Evolutionary conservation across 2,797 vertebrate genomes (phyloP).

Genomic region (Sebastes matsubarae): DNA sequence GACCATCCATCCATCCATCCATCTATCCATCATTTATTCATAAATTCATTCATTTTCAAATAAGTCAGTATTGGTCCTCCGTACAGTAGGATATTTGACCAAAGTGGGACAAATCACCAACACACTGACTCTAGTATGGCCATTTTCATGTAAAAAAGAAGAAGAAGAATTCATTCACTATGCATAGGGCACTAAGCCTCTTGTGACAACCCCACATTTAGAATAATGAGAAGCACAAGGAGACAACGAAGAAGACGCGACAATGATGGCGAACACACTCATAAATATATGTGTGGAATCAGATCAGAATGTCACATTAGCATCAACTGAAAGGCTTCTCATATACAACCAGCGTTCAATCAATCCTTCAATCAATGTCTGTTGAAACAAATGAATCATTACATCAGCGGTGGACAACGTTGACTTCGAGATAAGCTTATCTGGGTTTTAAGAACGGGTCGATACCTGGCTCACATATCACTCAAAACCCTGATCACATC

Average conservation of each 20-base stretch:
- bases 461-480: constrained; percentile 6
- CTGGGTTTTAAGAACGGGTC: constrained; percentile 8
- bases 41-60: neutral
- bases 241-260: neutral
- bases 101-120: neutral
- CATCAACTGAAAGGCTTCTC: constrained; percentile 36
- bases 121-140: too few species aligned
- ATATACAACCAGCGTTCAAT: constrained; percentile 13
- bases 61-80: neutral
- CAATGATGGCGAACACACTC: neutral
- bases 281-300: neutral
- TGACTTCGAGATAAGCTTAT: constrained; percentile 28
- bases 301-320: constrained; percentile 53
- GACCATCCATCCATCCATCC: too few species aligned
- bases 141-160: neutral
- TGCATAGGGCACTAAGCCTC: neutral
- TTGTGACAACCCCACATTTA: neutral
- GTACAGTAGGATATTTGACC: neutral
- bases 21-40: neutral
- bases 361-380: constrained; percentile 33
- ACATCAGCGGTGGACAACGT: constrained; percentile 6
- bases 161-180: neutral
- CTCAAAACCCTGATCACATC: neutral
- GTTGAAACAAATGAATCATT: constrained; percentile 24
- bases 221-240: neutral